phyloP scores from a whole-genome alignment of 2,113 vertebrate genomes.

The Edolisoma coerulescens region DNA sequence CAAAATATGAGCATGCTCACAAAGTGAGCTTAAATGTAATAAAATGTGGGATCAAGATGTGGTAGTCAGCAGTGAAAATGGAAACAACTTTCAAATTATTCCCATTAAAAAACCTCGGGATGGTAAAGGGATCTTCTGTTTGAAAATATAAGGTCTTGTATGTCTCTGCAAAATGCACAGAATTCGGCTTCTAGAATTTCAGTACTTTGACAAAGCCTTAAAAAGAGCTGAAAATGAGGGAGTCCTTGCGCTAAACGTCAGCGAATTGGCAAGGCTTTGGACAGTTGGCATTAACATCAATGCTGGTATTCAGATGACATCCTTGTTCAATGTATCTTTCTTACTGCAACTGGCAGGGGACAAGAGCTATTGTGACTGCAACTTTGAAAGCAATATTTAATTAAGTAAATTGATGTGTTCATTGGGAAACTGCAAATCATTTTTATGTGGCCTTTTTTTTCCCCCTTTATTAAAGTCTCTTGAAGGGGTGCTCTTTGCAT shows the following conservation, averaged over 20 bases:
- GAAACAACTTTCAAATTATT: not conserved
- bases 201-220: constrained; percentile 7
- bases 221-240: constrained; percentile 21
- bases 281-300: constrained; percentile 39
- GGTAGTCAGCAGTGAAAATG: not conserved
- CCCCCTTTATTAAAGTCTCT: not conserved
- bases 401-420: constrained; percentile 32
- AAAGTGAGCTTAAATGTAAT: not conserved
- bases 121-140: not conserved
- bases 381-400: constrained; percentile 61
- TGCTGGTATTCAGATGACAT: constrained; percentile 53
- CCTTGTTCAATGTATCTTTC: constrained; percentile 50
- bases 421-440: constrained; percentile 9
- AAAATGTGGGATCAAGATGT: not conserved
- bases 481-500: not conserved
- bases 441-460: not conserved
- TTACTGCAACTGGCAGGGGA: constrained; percentile 41
- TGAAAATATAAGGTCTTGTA: not conserved
- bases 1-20: not conserved
- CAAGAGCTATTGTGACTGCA: constrained; percentile 48
- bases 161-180: not conserved
- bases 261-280: not conserved
- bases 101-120: not conserved
- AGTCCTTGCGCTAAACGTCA: constrained; percentile 20
- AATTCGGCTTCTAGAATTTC: not conserved